phyloP scores from a whole-genome alignment of 64 coral and sea anemone genomes.

The Hydrozoanthus tunicans region DNA sequence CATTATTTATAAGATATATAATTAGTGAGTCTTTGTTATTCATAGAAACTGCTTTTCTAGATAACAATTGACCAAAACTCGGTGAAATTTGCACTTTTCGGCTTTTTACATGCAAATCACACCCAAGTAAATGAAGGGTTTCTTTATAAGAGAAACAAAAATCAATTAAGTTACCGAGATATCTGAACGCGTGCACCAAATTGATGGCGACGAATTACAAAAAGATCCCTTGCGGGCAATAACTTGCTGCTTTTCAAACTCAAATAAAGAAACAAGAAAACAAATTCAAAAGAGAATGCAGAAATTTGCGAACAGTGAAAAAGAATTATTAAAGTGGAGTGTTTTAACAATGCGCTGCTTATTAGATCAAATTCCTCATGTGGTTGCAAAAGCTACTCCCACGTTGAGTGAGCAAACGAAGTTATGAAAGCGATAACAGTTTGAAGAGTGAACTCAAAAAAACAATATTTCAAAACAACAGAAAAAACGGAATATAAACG shows the following conservation, averaged over 20 bases:
- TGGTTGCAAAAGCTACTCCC: background rate
- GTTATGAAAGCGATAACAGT: constrained; percentile 4
- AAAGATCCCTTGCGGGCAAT: constrained; percentile 17
- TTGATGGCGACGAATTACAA: constrained; percentile 19
- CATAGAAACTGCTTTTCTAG: constrained; percentile 3
- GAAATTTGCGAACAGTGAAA: constrained; percentile 29
- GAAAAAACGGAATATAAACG: background rate
- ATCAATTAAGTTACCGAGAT: constrained; percentile 41
- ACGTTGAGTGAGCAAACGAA: background rate
- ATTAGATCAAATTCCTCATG: constrained; percentile 52
- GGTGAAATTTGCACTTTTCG: constrained; percentile 5
- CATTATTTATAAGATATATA: background rate
- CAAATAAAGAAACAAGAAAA: constrained; percentile 36
- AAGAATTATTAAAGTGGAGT: constrained; percentile 18
- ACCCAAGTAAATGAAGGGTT: background rate
- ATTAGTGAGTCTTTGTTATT: constrained; percentile 1
- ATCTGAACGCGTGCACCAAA: constrained; percentile 22
- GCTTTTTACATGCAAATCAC: constrained; percentile 56
- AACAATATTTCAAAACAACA: constrained; percentile 28
- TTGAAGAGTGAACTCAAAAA: background rate
- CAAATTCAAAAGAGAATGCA: constrained; percentile 49
- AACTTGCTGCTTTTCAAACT: constrained; percentile 22
- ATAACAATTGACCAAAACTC: constrained; percentile 32
- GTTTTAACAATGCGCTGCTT: background rate
- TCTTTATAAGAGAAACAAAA: background rate